A percentile compares a stretch with the other conserved stretches of the same genome.
Conservation (phyloP, 1,140 invertebrate genomes). For the Diorhabda carinulata region DNA sequence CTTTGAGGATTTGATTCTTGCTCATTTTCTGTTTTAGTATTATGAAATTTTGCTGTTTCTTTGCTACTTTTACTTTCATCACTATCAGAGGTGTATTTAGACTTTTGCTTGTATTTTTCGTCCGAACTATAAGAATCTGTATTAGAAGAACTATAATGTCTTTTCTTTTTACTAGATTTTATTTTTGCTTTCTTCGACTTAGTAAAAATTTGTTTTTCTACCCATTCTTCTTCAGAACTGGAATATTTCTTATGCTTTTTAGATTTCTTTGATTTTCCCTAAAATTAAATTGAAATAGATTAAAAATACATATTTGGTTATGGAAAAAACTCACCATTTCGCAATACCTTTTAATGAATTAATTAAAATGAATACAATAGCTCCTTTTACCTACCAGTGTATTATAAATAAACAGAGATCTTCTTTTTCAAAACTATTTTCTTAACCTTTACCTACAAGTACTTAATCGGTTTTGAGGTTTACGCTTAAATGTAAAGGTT, state of each 20-base stretch:
- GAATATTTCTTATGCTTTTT: neutral
- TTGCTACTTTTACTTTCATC: slow-evolving; percentile 4
- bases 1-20: slow-evolving; percentile 22
- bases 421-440: no score
- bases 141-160: neutral
- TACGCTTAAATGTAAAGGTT: no score
- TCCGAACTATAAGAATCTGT: neutral
- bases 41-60: neutral
- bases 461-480: no score
- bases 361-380: no score
- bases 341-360: no score
- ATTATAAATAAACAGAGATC: no score
- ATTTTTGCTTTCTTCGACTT: slow-evolving; percentile 3
- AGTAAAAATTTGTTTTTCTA: slow-evolving; percentile 20
- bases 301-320: no score
- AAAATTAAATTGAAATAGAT: neutral
- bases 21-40: neutral
- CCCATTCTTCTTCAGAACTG: slow-evolving; percentile 29
- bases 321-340: no score
- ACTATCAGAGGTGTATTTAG: neutral
- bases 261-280: slow-evolving; percentile 9
- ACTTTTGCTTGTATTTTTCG: neutral
- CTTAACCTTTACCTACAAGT: no score
- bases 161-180: neutral
- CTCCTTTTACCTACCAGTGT: no score